phyloP scores from a whole-genome alignment of 2,113 vertebrate species.

The Aplodontia rufa region DNA sequence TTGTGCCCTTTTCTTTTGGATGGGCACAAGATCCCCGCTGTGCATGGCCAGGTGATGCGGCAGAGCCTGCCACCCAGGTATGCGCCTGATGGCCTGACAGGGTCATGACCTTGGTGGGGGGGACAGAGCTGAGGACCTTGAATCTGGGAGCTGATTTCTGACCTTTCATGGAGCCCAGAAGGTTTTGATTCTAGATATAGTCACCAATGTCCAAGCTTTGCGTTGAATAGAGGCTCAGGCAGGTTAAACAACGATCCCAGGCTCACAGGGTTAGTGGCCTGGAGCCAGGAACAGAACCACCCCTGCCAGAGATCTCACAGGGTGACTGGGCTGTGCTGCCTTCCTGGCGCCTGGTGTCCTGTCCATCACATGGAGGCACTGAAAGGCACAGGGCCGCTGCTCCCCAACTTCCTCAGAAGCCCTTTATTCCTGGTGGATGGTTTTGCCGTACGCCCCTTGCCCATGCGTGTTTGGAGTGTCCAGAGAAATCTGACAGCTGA shows the following conservation, averaged over 20 bases:
- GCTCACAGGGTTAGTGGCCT: background rate
- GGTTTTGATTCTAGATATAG: background rate
- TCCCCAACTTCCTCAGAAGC: background rate
- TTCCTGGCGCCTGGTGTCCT: background rate
- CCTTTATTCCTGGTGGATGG: background rate
- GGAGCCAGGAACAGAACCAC: background rate
- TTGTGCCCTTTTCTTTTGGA: slow-evolving; percentile 6
- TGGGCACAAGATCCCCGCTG: background rate
- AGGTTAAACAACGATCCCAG: background rate
- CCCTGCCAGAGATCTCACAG: background rate
- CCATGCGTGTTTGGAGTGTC: background rate
- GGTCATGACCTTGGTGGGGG: background rate
- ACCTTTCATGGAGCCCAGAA: background rate
- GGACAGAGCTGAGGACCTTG: background rate
- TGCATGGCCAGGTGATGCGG: background rate
- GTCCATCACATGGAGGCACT: rapidly evolving
- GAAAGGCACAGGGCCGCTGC: background rate
- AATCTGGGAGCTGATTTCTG: background rate
- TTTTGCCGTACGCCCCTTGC: background rate
- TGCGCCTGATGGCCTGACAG: background rate
- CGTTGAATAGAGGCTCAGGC: background rate
- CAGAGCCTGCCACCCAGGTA: background rate
- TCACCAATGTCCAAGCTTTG: background rate
- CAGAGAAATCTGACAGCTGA: slow-evolving; percentile 48
- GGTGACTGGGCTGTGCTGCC: background rate